Conservation (phyloP, 1,140 invertebrate genomes). For the Eriosoma lanigerum region DNA sequence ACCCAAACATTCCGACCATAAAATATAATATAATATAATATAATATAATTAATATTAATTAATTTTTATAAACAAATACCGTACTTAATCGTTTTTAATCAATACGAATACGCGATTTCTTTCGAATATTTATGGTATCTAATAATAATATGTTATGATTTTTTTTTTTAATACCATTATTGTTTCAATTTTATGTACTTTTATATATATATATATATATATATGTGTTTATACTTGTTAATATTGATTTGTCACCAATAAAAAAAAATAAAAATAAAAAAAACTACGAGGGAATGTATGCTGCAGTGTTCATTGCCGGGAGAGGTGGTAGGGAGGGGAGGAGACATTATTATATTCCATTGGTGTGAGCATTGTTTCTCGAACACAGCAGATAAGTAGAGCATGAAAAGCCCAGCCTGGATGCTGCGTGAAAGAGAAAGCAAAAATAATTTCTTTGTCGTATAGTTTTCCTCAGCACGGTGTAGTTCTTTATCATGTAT, state of each 20-base stretch:
- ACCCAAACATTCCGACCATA: neutral
- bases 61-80: neutral
- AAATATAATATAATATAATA: neutral
- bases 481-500: neutral
- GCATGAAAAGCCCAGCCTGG: slow-evolving; percentile 35
- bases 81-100: slow-evolving; percentile 31
- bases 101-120: no score
- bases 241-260: slow-evolving; percentile 28
- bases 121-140: neutral
- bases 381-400: slow-evolving; percentile 28
- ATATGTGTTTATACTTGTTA: neutral
- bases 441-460: slow-evolving; percentile 39
- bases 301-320: neutral
- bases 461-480: slow-evolving; percentile 13
- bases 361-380: slow-evolving; percentile 29
- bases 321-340: no score
- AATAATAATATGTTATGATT: neutral
- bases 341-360: neutral
- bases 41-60: neutral
- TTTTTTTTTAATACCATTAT: slow-evolving; percentile 7
- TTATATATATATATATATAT: neutral
- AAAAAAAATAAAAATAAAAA: neutral
- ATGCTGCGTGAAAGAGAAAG: slow-evolving; percentile 51
- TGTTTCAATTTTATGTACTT: neutral
- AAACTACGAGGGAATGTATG: neutral